Percentiles rank a stretch among this genome's conserved stretches.
Conservation (phyloP, 2,113 vertebrate genomes). For the Pollimyrus isidori region DNA sequence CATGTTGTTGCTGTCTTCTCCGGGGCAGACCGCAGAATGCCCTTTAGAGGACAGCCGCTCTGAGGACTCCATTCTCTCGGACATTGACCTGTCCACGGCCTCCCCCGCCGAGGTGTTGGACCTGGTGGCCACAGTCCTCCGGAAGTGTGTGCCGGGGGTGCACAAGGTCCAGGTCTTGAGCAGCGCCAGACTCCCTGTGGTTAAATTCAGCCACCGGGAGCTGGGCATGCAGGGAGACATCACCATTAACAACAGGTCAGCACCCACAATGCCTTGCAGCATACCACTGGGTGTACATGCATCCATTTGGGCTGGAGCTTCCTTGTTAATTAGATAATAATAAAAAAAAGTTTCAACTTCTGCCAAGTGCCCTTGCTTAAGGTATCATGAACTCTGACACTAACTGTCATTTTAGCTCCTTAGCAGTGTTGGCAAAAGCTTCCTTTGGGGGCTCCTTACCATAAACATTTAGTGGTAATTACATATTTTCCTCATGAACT, state of each 20-base stretch:
- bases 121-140: constrained; percentile 70
- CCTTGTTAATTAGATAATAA: neutral
- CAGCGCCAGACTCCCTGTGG: constrained; percentile 74
- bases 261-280: neutral
- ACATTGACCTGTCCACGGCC: constrained; percentile 61
- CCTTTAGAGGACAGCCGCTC: constrained; percentile 54
- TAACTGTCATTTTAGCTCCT: neutral
- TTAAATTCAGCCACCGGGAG: constrained; percentile 79
- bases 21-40: constrained; percentile 46
- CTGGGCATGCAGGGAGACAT: constrained; percentile 78
- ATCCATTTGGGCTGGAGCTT: neutral
- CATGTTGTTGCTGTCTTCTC: neutral
- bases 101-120: constrained; percentile 65
- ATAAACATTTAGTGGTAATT: neutral
- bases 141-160: constrained; percentile 79
- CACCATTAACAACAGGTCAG: constrained; percentile 80
- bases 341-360: neutral
- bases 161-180: constrained; percentile 74
- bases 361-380: neutral
- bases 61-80: constrained; percentile 71
- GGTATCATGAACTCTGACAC: neutral
- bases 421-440: neutral
- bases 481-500: neutral
- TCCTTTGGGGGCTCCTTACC: neutral
- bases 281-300: neutral